Percentiles rank a stretch among this genome's conserved stretches.
phyloP scores from a whole-genome alignment of 1,140 invertebrate species.

The Muscidifurax raptorellus region DNA sequence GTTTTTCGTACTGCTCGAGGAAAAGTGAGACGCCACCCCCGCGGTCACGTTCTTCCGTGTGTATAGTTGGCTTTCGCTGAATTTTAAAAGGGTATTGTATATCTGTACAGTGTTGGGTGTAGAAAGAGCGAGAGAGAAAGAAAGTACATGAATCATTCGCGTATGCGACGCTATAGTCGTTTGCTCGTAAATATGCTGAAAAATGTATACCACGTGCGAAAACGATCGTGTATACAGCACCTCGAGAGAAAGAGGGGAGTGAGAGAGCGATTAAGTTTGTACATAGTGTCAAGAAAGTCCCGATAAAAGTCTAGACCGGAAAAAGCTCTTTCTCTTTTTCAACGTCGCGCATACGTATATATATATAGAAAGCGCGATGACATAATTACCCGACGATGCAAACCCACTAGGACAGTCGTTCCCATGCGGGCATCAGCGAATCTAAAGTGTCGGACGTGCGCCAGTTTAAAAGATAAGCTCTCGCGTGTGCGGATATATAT shows the following conservation, averaged over 20 bases:
- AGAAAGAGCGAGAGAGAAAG: neutral
- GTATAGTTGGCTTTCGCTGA: constrained; percentile 23
- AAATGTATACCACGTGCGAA: too few relatives aligned
- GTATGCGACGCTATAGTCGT: neutral
- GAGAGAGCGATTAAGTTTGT: neutral
- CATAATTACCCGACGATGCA: constrained; percentile 15
- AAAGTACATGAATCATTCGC: constrained; percentile 22
- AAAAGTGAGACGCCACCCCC: constrained; percentile 27
- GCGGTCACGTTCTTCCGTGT: constrained; percentile 37
- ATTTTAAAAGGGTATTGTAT: neutral
- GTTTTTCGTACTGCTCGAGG: neutral
- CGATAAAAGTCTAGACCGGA: neutral
- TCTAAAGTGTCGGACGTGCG: constrained; percentile 20
- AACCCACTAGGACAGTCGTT: neutral
- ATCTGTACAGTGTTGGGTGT: neutral
- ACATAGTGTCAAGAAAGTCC: neutral
- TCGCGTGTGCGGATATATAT: neutral
- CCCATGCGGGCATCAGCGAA: constrained; percentile 46
- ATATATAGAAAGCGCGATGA: constrained; percentile 22
- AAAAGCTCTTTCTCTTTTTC: neutral
- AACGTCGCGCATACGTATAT: neutral
- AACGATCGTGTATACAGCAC: too few relatives aligned
- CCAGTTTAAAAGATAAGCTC: constrained; percentile 3
- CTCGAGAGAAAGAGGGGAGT: too few relatives aligned
- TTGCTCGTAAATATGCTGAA: neutral